These are phyloP conservation scores for Tyrophagus putrescentiae DNA, from an alignment of 1,140 invertebrate genomes.

Conservation along the genomic window DNA sequence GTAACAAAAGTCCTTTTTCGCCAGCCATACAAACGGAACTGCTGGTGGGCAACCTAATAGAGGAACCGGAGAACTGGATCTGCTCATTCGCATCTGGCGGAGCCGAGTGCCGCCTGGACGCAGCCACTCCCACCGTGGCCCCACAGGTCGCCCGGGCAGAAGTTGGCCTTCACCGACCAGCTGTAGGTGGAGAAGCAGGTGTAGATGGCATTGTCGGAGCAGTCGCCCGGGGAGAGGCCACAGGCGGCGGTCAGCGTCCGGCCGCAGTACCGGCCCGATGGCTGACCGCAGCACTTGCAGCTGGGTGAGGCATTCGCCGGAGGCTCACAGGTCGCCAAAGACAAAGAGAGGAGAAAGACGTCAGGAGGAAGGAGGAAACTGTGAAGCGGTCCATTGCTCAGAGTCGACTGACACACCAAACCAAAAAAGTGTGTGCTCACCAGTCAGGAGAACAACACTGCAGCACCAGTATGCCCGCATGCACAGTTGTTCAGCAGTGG, in stretches of 20 bases:
- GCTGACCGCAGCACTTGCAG: not conserved
- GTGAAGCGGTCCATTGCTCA: too few relatives aligned
- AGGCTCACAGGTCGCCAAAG: too few relatives aligned
- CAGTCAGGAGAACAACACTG: too few relatives aligned
- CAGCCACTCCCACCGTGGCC: not conserved
- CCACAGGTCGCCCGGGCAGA: not conserved
- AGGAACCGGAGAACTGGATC: not conserved
- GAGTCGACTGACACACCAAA: too few relatives aligned
- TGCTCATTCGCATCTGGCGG: not conserved
- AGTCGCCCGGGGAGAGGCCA: not conserved
- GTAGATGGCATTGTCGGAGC: not conserved
- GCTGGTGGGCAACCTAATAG: not conserved
- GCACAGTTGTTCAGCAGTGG: too few relatives aligned
- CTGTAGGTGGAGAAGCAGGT: not conserved
- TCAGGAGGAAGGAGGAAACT: too few relatives aligned
- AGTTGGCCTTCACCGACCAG: not conserved
- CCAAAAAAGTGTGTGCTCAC: too few relatives aligned
- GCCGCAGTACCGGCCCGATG: conserved; percentile 8
- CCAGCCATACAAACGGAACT: not conserved
- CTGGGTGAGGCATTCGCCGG: too few relatives aligned
- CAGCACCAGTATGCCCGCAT: too few relatives aligned
- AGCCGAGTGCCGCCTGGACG: not conserved
- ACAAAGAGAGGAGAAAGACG: too few relatives aligned
- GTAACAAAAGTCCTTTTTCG: not conserved
- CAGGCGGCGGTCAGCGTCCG: not conserved